phyloP scores from a whole-genome alignment of 2,797 vertebrate species.

The Chanos chanos region DNA sequence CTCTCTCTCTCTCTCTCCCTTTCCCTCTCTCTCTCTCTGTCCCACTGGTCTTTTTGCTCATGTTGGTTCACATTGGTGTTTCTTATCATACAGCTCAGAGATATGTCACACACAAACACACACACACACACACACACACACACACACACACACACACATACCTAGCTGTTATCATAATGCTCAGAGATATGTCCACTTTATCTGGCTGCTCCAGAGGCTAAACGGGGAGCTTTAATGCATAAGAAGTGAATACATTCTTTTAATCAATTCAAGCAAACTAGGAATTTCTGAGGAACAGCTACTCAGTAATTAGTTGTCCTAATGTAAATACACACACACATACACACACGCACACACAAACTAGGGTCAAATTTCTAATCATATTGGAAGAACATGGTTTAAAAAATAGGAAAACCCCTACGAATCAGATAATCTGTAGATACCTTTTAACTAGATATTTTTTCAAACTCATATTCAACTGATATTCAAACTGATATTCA shows the following conservation, averaged over 20 bases:
- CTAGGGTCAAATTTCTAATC: background rate
- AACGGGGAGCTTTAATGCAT: slow-evolving; percentile 75
- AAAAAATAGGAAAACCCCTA: too few relatives aligned
- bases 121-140: slow-evolving; percentile 39
- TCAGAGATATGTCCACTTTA: slow-evolving; percentile 71
- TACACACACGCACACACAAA: slow-evolving; percentile 11
- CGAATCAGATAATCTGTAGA: too few relatives aligned
- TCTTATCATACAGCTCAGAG: slow-evolving; percentile 50
- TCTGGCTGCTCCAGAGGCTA: slow-evolving; percentile 71
- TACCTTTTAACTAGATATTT: too few relatives aligned
- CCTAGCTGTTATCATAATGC: slow-evolving; percentile 71
- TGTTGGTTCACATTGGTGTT: slow-evolving; percentile 40
- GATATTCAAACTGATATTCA: too few relatives aligned
- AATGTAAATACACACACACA: slow-evolving; percentile 53
- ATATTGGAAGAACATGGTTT: too few relatives aligned
- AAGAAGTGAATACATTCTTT: slow-evolving; percentile 74
- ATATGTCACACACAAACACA: slow-evolving; percentile 25
- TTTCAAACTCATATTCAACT: too few relatives aligned
- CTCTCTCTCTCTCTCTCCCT: slow-evolving; percentile 32
- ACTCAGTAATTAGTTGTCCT: slow-evolving; percentile 57
- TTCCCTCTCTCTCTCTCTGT: slow-evolving; percentile 29
- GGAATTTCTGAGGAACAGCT: slow-evolving; percentile 69
- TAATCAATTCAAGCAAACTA: slow-evolving; percentile 69
- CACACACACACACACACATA: slow-evolving; percentile 46
- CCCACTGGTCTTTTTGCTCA: slow-evolving; percentile 37